phyloP scores from a whole-genome alignment of 2,888 invertebrate genomes.

The Uloborus plumipes region DNA sequence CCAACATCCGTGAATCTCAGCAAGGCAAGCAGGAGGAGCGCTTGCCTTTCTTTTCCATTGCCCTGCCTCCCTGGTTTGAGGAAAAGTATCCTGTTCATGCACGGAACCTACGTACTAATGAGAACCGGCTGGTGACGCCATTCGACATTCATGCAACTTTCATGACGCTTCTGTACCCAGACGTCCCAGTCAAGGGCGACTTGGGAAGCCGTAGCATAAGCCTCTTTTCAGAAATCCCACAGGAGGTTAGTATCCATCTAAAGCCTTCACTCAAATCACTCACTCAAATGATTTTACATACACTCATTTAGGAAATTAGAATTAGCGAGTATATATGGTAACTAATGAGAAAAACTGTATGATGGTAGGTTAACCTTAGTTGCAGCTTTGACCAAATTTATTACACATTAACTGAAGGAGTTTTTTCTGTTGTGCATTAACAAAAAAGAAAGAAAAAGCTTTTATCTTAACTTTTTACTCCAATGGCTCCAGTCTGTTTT shows the following conservation, averaged over 20 bases:
- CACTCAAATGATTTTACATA: no score
- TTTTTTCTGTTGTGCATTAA: no score
- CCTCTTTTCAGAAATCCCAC: slow-evolving; percentile 67
- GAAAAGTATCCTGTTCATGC: slow-evolving; percentile 76
- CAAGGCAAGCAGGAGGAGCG: slow-evolving; percentile 95
- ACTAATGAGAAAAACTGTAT: no score
- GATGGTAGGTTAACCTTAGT: no score
- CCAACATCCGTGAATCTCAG: slow-evolving; percentile 83
- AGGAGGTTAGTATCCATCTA: slow-evolving; percentile 36
- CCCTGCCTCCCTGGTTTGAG: slow-evolving; percentile 81
- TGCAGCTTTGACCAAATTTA: no score
- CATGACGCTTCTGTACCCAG: slow-evolving; percentile 77
- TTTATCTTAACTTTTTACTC: background rate
- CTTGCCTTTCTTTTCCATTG: slow-evolving; percentile 86
- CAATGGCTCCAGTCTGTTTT: no score
- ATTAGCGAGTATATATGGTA: no score
- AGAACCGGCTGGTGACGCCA: slow-evolving; percentile 82
- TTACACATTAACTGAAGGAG: no score
- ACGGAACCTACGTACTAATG: slow-evolving; percentile 76
- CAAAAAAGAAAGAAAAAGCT: no score
- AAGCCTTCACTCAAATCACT: background rate
- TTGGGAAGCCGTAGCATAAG: slow-evolving; percentile 69
- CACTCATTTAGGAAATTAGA: no score
- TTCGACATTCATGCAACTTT: slow-evolving; percentile 91
- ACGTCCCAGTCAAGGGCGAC: slow-evolving; percentile 66